Base-by-base conservation (phyloP, 2,113 vertebrate species). In the Oriolus oriolus region DNA sequence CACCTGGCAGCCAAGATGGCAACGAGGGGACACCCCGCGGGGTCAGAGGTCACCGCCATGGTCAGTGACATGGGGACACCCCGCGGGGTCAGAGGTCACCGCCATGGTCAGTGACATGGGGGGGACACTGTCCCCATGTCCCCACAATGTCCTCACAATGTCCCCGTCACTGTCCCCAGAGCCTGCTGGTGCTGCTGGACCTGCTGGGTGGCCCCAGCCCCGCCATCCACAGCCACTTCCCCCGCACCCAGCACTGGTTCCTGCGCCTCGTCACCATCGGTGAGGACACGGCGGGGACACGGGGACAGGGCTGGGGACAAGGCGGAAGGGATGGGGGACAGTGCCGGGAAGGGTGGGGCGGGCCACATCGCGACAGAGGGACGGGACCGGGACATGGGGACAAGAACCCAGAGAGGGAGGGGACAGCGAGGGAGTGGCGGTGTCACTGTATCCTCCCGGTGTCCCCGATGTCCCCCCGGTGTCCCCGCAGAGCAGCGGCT, bases 151-250 rank as follows among this genome's bases (percentile, higher is more conserved):
- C 60, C 45, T 45, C 45, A 16, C 22, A 4, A 17, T 65, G 41
- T 65, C 63, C 37, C 60, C 13, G 1, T 39, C n/a, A 2, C 4
- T 14, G 17, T 57, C 56, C 50, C 71, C 71, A 74, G 68, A 99
- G 98, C 90, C 97, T 99, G 59, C 98, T 99, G 90, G 95, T 99
- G 84, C 97, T 99, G 50, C 97, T 99, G 31, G 99, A 99, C 84
- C 98, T 99, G 53, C 98, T 99, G 27, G 99, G 99, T 2, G 98
- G 96, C 23, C 94, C 95, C 2, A 94, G 98, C n/a, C 99, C 98
- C 0, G 81, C 98, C 74, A 99, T 99, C 81, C 98, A 98, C 8
- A 99, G 98, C 90, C 99, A 99, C 96, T 99, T 99, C 66, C 96
- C 98, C n/a, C 98, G 97, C 93, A 99, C 99, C 0, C 98, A 97